phyloP scores from a whole-genome alignment of 2,113 vertebrate genomes.

The Corythornis cristatus region DNA sequence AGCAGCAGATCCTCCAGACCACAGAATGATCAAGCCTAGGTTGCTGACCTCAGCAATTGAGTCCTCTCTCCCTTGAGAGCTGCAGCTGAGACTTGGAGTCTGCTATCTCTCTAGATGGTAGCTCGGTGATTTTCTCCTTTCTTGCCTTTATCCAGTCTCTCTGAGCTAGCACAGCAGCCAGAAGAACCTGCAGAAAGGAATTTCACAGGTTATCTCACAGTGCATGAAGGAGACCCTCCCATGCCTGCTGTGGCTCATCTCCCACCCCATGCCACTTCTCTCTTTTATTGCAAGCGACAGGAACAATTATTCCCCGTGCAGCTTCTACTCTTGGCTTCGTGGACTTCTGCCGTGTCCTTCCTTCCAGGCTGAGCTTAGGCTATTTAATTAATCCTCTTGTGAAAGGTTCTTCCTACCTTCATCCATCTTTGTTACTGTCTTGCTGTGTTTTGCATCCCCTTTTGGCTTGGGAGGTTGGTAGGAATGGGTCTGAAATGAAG shows the following conservation, averaged over 20 bases:
- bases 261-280: background rate
- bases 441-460: background rate
- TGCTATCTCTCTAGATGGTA: rapidly evolving
- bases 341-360: background rate
- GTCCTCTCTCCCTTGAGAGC: background rate
- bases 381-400: background rate
- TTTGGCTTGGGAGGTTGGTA: background rate
- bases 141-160: background rate
- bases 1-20: background rate
- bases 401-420: background rate
- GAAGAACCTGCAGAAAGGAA: background rate
- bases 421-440: background rate
- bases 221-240: background rate
- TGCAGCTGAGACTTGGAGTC: background rate
- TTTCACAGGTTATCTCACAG: rapidly evolving
- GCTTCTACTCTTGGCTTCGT: background rate
- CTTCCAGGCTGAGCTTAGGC: background rate
- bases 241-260: background rate
- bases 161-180: background rate
- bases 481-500: background rate
- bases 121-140: background rate
- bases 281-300: background rate
- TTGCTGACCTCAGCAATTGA: background rate
- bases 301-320: background rate
- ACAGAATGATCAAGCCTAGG: too few relatives aligned